Percentiles rank a stretch among this genome's conserved stretches.
These are phyloP conservation scores for Cotesia typhae DNA, from an alignment of 1,140 invertebrate genomes.

Conservation along the genomic window DNA sequence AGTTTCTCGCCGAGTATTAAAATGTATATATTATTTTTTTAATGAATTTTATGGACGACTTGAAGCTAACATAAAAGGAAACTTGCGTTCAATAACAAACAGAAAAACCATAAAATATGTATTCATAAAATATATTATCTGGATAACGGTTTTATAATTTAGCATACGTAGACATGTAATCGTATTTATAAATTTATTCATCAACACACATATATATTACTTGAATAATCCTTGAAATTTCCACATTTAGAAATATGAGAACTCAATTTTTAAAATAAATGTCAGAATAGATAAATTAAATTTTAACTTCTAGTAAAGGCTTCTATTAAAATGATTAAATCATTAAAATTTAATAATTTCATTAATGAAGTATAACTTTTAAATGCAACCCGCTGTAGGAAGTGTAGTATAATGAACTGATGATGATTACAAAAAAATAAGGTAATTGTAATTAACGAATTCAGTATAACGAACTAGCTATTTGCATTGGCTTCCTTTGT, in stretches of 20 bases:
- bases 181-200: constrained; percentile 2
- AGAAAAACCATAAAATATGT: too few relatives aligned
- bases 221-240: constrained; percentile 18
- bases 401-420: neutral
- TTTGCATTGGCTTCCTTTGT: neutral
- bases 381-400: neutral
- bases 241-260: constrained; percentile 4
- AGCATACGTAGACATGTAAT: neutral
- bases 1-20: too few relatives aligned
- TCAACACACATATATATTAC: constrained; percentile 1
- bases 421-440: neutral
- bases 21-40: too few relatives aligned
- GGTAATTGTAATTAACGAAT: neutral
- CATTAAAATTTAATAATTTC: neutral
- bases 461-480: neutral
- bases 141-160: neutral
- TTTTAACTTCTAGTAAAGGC: neutral
- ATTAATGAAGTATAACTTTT: neutral
- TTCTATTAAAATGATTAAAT: constrained; percentile 10
- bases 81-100: too few relatives aligned
- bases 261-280: neutral
- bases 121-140: too few relatives aligned
- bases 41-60: too few relatives aligned
- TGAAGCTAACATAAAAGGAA: neutral
- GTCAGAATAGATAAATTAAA: neutral